These are phyloP conservation scores for Drosophila helvetica DNA, from an alignment of 2,888 invertebrate genomes.

Conservation along the genomic window DNA sequence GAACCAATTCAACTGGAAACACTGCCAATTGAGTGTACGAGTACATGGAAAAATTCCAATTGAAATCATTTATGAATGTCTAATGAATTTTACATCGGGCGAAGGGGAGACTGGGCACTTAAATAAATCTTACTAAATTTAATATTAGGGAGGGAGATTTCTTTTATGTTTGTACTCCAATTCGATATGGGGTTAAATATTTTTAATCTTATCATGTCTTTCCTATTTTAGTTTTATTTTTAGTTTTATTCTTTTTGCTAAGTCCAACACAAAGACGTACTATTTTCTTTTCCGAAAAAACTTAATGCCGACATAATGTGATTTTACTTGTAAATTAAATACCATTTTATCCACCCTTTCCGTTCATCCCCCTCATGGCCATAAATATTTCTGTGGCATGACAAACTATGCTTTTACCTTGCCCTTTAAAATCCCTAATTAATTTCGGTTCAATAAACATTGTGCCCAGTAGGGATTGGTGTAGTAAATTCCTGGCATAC, in stretches of 20 bases:
- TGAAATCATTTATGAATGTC: constrained; percentile 52
- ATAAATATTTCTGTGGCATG: constrained; percentile 6
- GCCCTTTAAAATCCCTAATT: constrained; percentile 38
- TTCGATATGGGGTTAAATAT: neutral
- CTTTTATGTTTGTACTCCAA: too few species aligned
- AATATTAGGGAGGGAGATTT: neutral
- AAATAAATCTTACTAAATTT: neutral
- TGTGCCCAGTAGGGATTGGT: constrained; percentile 5
- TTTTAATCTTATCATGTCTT: neutral
- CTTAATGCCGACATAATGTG: neutral
- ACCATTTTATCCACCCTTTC: neutral
- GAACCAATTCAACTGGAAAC: constrained; percentile 70
- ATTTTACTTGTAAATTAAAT: neutral
- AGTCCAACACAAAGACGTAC: neutral
- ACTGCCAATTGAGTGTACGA: constrained; percentile 68
- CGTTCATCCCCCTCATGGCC: neutral
- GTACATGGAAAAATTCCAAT: constrained; percentile 53
- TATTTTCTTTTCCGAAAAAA: neutral
- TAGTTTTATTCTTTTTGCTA: too few species aligned
- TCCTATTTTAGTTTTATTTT: neutral
- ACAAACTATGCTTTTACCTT: constrained; percentile 44
- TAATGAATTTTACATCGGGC: constrained; percentile 8
- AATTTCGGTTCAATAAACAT: constrained; percentile 37
- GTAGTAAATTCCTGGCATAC: neutral
- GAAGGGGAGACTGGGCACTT: neutral